phyloP scores from a whole-genome alignment of 37 sponge, comb jelly and placozoan genomes.

The Diacarnus erythraeanus region DNA sequence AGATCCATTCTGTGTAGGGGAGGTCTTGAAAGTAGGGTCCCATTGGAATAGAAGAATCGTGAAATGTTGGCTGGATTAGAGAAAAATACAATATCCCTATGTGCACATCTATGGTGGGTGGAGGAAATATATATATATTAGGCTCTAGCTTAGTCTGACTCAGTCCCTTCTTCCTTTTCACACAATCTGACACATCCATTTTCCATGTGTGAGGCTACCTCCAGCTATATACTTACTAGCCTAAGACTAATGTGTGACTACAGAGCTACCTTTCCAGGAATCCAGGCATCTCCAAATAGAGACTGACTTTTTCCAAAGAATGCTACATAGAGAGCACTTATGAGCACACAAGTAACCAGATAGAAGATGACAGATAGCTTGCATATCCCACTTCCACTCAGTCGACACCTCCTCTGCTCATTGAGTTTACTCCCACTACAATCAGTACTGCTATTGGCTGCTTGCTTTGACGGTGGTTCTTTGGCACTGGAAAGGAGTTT shows the following conservation, averaged over 20 bases:
- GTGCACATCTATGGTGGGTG: no score
- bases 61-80: conserved; percentile 5
- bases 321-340: conserved; percentile 72
- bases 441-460: no score
- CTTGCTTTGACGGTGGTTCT: no score
- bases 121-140: no score
- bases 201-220: no score
- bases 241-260: not conserved
- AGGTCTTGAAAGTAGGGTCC: conserved; percentile 45
- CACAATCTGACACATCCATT: no score
- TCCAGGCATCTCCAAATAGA: conserved; percentile 35
- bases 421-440: no score
- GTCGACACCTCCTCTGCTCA: not conserved
- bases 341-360: conserved; percentile 55
- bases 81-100: not conserved
- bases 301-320: conserved; percentile 48
- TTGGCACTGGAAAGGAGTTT: no score
- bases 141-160: no score
- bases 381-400: conserved; percentile 45
- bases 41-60: not conserved
- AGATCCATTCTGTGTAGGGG: conserved; percentile 83
- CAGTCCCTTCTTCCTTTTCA: no score
- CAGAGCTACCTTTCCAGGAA: conserved; percentile 44
- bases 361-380: conserved; percentile 55
- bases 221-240: no score